phyloP scores from a whole-genome alignment of 2,888 invertebrate genomes.

The Cataglyphis rosenhaueri region DNA sequence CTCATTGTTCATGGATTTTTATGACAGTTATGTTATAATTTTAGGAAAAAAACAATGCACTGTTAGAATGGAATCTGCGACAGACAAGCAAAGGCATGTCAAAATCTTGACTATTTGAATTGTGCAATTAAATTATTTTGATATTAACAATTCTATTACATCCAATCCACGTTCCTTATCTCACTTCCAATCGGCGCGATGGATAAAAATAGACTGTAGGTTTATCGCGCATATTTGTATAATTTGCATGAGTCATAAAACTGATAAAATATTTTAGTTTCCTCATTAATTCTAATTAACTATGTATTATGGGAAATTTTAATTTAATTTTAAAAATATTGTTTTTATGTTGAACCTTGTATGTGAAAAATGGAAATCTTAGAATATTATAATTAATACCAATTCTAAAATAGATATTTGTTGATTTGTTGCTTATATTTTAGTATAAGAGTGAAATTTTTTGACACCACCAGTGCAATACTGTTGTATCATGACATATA shows the following conservation, averaged over 20 bases:
- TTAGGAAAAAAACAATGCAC: background rate
- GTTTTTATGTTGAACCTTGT: background rate
- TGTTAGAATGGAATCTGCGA: background rate
- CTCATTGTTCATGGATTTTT: slow-evolving; percentile 28
- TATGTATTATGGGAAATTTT: background rate
- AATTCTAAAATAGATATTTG: background rate
- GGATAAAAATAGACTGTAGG: background rate
- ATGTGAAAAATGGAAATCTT: background rate
- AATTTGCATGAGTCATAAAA: background rate
- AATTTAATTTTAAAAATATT: background rate
- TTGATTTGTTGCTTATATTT: background rate
- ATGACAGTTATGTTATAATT: slow-evolving; percentile 15
- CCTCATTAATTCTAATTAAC: background rate
- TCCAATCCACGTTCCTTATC: background rate
- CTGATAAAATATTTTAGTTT: background rate
- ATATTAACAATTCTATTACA: slow-evolving; percentile 72
- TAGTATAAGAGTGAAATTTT: background rate
- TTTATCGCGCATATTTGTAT: slow-evolving; percentile 1
- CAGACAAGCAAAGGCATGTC: slow-evolving; percentile 65
- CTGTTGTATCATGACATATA: no score
- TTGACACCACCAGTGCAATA: no score
- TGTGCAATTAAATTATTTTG: slow-evolving; percentile 83
- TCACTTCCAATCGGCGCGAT: background rate
- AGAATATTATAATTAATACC: background rate
- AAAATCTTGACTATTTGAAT: slow-evolving; percentile 80